Percentiles rank a stretch among this genome's conserved stretches.
phyloP scores from a whole-genome alignment of 2,888 invertebrate genomes.

The Brachycybe producta region DNA sequence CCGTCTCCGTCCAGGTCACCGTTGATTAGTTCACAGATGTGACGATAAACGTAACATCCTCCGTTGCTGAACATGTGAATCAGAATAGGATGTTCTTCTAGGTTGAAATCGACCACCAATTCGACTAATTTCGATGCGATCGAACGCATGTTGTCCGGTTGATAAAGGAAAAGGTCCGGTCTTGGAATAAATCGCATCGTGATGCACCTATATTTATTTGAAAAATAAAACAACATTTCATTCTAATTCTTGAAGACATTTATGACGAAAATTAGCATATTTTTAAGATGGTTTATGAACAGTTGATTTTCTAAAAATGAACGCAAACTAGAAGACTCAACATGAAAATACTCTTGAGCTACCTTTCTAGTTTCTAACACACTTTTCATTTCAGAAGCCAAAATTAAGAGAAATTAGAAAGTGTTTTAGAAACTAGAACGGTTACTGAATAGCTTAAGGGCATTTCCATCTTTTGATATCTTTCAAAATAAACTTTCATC shows the following conservation, averaged over 20 bases:
- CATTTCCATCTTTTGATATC: no score
- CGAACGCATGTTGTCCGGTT: slow-evolving; percentile 44
- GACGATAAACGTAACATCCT: slow-evolving; percentile 56
- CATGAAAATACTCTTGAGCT: no score
- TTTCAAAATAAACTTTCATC: no score
- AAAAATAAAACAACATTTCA: background rate
- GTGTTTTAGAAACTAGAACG: no score
- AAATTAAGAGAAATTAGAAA: no score
- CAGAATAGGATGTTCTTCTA: slow-evolving; percentile 55
- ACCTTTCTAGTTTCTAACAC: no score
- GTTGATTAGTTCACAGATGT: slow-evolving; percentile 45
- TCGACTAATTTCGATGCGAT: slow-evolving; percentile 52
- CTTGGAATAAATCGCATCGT: slow-evolving; percentile 58
- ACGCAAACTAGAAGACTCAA: no score
- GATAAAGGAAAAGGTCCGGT: slow-evolving; percentile 50
- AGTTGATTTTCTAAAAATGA: no score
- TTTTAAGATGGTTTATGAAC: no score
- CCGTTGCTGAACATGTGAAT: slow-evolving; percentile 65
- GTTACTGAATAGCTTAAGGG: no score
- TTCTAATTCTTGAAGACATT: no score
- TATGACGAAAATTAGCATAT: background rate
- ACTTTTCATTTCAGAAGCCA: no score
- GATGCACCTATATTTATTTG: slow-evolving; percentile 44
- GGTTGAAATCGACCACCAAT: slow-evolving; percentile 49
- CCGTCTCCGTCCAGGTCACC: background rate